Base-by-base conservation (phyloP, 2,797 vertebrate species). In the Pipistrellus pipistrellus region DNA sequence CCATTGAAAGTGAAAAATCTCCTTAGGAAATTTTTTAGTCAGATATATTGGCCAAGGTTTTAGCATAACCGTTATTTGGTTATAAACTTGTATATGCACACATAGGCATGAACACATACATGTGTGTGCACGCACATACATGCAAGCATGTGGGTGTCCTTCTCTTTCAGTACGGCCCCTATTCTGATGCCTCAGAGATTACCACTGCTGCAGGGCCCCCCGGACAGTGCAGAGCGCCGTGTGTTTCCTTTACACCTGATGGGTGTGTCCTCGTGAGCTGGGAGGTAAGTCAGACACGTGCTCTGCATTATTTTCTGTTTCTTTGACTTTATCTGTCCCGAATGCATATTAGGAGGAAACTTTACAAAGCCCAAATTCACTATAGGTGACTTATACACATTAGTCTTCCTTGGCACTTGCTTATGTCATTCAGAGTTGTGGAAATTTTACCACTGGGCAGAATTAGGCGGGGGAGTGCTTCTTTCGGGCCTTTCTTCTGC, bases 151-250 rank as follows among this genome's bases (percentile, higher is more conserved):
- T 6, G 1, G 68, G 0, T 91, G 0, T 18, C 18, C 84, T 32
- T 68, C 90, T 96, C 91, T 89, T 97, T 64, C 25, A 99, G 99
- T 99, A 99, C 0, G 99, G 99, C 13, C 98, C 98, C 0, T 99
- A 98, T 97, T 99, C 99, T 0, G 99, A 99, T 82, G 97, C 97
- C 0, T 98, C 99, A 23, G 99, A 99, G 94, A 98, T 99, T 94
- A 99, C 99, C 75, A 99, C 99, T 10, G 99, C 99, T 93, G 99
- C 99, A 0, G 99, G 99, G 77, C 99, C 99, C 20, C 99, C 99
- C 0, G 99, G 98, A 81, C 99, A 99, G 96, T 99, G 99, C 96
- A 98, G 96, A 98, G 98, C 98, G 35, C 99, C 99, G 41, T 97
- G 98, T 94, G 96, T 99, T 96, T 98, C 98, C 88, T 98, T 99